A percentile compares a stretch with the other conserved stretches of the same genome.
Conservation (phyloP, 2,888 invertebrate genomes). For the Oxytorus armatus region DNA sequence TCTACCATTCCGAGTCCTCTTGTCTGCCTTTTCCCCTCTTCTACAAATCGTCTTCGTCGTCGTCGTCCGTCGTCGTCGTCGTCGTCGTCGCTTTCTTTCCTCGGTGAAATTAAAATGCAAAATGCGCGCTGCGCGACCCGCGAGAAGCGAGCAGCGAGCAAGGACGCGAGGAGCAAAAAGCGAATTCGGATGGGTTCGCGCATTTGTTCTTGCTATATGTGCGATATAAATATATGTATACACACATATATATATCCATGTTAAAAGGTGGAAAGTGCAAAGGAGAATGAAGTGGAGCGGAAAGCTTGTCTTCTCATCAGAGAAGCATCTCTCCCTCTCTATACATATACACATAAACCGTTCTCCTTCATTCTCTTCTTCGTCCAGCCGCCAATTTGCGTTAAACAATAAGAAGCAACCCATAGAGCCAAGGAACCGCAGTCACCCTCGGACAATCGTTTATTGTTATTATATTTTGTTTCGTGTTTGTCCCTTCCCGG, state of each 20-base stretch:
- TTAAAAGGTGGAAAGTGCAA: conserved; percentile 14
- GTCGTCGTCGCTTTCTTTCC: conserved; percentile 15
- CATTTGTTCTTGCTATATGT: conserved; percentile 8
- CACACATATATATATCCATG: background rate
- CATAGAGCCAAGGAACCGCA: background rate
- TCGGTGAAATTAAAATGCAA: conserved; percentile 60
- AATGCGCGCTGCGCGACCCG: conserved; percentile 45
- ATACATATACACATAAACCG: background rate
- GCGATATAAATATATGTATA: background rate
- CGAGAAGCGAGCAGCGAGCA: conserved; percentile 23
- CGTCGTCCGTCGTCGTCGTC: background rate
- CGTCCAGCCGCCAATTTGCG: conserved; percentile 42
- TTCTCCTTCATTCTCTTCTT: conserved; percentile 10
- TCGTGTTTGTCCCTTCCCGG: conserved; percentile 16
- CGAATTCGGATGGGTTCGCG: conserved; percentile 36
- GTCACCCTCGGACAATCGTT: background rate
- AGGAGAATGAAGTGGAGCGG: conserved; percentile 60
- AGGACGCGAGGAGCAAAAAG: conserved; percentile 55
- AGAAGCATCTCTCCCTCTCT: background rate
- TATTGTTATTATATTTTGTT: conserved; percentile 44
- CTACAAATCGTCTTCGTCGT: too few relatives aligned
- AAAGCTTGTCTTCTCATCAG: conserved; percentile 52
- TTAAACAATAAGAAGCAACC: conserved; percentile 40
- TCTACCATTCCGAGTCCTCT: background rate
- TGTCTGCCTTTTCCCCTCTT: conserved; percentile 10